These are phyloP conservation scores for Hexactinellida sp. DNA, from an alignment of 37 sponge, comb jelly and placozoan genomes.

Conservation along the genomic window DNA sequence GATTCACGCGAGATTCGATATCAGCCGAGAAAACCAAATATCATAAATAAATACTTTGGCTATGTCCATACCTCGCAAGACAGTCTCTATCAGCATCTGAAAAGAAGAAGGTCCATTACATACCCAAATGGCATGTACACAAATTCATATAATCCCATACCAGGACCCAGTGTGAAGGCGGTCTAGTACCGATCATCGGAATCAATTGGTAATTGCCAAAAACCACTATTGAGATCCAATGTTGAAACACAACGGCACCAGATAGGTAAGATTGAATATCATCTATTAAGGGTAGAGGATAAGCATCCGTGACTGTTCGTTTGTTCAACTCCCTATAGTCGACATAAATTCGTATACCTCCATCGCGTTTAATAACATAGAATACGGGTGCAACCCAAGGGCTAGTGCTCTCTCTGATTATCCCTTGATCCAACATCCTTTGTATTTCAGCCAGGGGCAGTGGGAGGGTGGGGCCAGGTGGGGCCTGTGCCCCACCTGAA, in stretches of 20 bases:
- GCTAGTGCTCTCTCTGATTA: conserved; percentile 41
- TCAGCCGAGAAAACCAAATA: conserved; percentile 21
- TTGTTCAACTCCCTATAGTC: conserved; percentile 53
- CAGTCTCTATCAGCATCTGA: conserved; percentile 30
- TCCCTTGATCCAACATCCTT: conserved; percentile 40
- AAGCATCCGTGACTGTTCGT: conserved; percentile 33
- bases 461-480: no score
- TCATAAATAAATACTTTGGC: conserved; percentile 31
- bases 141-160: conserved; percentile 26
- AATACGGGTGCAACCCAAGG: conserved; percentile 56
- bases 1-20: conserved; percentile 8
- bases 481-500: no score
- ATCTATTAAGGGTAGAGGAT: conserved; percentile 49
- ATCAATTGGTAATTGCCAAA: conserved; percentile 31
- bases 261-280: conserved; percentile 46
- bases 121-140: conserved; percentile 27
- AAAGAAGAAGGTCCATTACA: conserved; percentile 27
- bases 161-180: conserved; percentile 20
- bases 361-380: conserved; percentile 37
- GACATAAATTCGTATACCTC: conserved; percentile 32
- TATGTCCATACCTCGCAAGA: conserved; percentile 20
- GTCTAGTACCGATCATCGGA: conserved; percentile 22
- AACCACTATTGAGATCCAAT: conserved; percentile 39
- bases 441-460: no score
- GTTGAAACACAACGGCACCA: conserved; percentile 33